Percentiles rank a stretch among this genome's conserved stretches.
These are phyloP conservation scores for Acanthosepion esculentum DNA, from an alignment of 2,888 invertebrate genomes.

Conservation along the genomic window DNA sequence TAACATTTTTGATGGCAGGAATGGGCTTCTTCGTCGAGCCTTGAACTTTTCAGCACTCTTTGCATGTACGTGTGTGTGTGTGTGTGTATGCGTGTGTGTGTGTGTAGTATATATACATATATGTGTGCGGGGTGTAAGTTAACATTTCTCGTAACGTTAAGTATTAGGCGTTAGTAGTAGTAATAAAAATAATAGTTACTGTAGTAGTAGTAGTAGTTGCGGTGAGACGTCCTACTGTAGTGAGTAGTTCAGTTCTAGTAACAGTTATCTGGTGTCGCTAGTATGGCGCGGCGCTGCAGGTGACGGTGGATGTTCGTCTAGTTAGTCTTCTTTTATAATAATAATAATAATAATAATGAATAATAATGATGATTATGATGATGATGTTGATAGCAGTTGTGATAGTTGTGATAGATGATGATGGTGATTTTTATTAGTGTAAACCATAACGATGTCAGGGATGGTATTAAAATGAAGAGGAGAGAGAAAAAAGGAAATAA, in stretches of 20 bases:
- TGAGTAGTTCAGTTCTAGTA: conserved; percentile 33
- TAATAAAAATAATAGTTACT: background rate
- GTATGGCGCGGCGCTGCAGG: background rate
- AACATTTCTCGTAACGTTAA: background rate
- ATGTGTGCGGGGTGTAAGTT: background rate
- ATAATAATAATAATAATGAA: no score
- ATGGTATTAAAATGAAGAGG: no score
- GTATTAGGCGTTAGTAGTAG: background rate
- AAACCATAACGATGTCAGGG: no score
- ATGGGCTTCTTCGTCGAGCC: no score
- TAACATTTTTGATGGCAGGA: no score
- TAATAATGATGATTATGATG: background rate
- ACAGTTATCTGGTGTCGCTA: conserved; percentile 20
- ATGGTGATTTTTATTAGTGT: background rate
- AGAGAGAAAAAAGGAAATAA: no score
- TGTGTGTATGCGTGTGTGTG: background rate
- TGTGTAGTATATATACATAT: background rate
- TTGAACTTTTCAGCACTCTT: background rate
- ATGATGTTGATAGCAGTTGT: background rate
- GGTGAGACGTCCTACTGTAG: background rate
- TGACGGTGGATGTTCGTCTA: background rate
- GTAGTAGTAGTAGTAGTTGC: background rate
- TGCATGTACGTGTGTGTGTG: background rate
- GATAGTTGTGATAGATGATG: background rate
- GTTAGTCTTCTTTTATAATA: background rate